These are phyloP conservation scores for Tachina grossa DNA, from an alignment of 2,888 invertebrate species.

Conservation along the genomic window DNA sequence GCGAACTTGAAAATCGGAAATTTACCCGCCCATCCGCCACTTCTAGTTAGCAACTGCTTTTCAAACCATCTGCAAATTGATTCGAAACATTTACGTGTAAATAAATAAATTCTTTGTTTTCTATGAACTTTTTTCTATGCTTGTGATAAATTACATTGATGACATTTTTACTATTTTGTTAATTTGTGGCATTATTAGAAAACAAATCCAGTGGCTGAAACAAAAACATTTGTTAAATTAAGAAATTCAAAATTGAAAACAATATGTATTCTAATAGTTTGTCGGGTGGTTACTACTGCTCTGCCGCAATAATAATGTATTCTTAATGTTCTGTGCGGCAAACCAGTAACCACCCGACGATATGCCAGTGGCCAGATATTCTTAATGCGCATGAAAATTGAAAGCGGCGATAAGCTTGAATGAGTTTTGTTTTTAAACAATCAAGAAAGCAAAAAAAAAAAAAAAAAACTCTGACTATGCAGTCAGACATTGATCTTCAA, in stretches of 20 bases:
- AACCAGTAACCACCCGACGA: no score
- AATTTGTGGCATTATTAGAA: constrained; percentile 68
- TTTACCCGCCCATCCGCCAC: neutral
- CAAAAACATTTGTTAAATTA: constrained; percentile 1
- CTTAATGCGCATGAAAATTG: neutral
- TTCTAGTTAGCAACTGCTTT: no score
- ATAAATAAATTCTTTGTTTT: constrained; percentile 3
- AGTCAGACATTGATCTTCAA: constrained; percentile 47
- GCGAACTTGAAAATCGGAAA: constrained; percentile 43
- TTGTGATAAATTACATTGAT: constrained; percentile 68
- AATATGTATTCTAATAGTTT: no score
- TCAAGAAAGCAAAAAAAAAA: neutral
- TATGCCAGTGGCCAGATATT: neutral
- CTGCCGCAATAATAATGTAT: no score
- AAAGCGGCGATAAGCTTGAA: constrained; percentile 61
- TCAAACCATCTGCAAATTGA: neutral
- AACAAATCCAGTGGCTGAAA: constrained; percentile 18
- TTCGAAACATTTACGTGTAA: neutral
- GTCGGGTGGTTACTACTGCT: no score
- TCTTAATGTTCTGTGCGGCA: no score
- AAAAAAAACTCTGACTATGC: constrained; percentile 2
- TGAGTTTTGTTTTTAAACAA: constrained; percentile 33
- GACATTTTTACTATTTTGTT: constrained; percentile 71
- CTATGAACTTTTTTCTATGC: neutral
- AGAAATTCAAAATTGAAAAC: constrained; percentile 20